phyloP scores from a whole-genome alignment of 2,888 invertebrate species.

The Platycheirus rosarum region DNA sequence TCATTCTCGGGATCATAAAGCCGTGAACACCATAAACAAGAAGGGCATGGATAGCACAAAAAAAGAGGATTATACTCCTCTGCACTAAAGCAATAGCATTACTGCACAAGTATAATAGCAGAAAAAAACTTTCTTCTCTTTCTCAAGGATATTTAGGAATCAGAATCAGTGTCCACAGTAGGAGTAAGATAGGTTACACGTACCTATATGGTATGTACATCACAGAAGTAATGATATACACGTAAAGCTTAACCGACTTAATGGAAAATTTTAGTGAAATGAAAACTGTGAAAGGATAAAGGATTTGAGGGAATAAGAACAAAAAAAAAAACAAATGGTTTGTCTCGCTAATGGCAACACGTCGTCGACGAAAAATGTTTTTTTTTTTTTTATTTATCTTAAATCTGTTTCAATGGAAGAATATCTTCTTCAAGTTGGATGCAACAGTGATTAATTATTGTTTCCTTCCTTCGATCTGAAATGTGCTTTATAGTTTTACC shows the following conservation, averaged over 20 bases:
- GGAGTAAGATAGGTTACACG: conserved; percentile 22
- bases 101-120: conserved; percentile 22
- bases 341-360: conserved; percentile 33
- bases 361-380: neutral
- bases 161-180: conserved; percentile 34
- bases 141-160: conserved; percentile 40
- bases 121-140: conserved; percentile 1
- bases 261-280: conserved; percentile 52
- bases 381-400: neutral
- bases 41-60: conserved; percentile 5
- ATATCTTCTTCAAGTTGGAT: too few relatives aligned
- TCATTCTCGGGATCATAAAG: conserved; percentile 30
- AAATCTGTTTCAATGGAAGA: too few relatives aligned
- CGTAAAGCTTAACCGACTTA: conserved; percentile 46
- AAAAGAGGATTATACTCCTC: neutral
- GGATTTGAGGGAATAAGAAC: neutral
- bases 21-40: conserved; percentile 29
- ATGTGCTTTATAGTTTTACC: too few relatives aligned
- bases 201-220: too few relatives aligned
- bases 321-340: neutral
- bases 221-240: conserved; percentile 21
- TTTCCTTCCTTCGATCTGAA: too few relatives aligned
- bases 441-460: too few relatives aligned
- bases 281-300: conserved; percentile 38
- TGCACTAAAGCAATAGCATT: neutral